phyloP scores from a whole-genome alignment of 2,797 vertebrate genomes.

The Myotis myotis region DNA sequence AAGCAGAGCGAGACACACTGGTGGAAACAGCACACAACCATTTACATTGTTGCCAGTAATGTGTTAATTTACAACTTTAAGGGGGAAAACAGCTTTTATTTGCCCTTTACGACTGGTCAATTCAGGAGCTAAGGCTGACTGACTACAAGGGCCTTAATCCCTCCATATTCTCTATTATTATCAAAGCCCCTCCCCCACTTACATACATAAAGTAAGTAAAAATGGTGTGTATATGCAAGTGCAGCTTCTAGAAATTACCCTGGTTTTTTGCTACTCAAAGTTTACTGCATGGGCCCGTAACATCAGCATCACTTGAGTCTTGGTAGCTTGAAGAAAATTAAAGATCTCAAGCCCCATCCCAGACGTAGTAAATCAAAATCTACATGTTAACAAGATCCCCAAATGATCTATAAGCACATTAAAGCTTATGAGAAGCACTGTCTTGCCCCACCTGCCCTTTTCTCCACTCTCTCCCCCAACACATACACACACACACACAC shows the following conservation, averaged over 20 bases:
- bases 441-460: not conserved
- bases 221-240: not conserved
- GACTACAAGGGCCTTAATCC: not conserved
- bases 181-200: not conserved
- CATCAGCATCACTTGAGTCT: not conserved
- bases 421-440: not conserved
- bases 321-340: not conserved
- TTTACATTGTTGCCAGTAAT: fast-evolving
- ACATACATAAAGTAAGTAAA: not conserved
- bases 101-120: not conserved
- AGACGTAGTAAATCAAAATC: not conserved
- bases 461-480: not conserved
- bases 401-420: not conserved
- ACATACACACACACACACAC: not conserved
- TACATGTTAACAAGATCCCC: not conserved
- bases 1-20: not conserved
- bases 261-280: not conserved
- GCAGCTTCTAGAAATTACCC: not conserved
- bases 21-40: not conserved
- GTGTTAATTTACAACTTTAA: not conserved
- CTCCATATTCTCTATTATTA: not conserved
- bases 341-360: not conserved
- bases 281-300: not conserved
- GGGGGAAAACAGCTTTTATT: not conserved
- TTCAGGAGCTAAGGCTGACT: not conserved